phyloP scores from a whole-genome alignment of 1,140 invertebrate species.

The Sinonovacula constricta region DNA sequence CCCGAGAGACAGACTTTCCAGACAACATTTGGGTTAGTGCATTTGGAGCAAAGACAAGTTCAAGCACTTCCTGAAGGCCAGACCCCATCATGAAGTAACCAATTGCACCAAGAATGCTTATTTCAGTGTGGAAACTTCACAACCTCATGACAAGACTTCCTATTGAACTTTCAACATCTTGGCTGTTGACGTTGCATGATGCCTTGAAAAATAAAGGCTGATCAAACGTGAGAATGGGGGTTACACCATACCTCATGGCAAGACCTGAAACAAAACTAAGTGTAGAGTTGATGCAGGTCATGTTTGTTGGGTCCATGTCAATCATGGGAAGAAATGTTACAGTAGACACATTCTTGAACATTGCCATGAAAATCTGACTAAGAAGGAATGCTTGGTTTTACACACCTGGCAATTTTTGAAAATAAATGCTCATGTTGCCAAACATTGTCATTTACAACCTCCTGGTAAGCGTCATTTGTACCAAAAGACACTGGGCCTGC shows the following conservation, averaged over 20 bases:
- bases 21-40: conserved; percentile 37
- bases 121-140: conserved; percentile 51
- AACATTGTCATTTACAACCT: background rate
- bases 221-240: conserved; percentile 63
- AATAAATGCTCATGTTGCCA: background rate
- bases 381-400: conserved; percentile 16
- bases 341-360: conserved; percentile 39
- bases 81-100: conserved; percentile 34
- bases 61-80: conserved; percentile 51
- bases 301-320: conserved; percentile 64
- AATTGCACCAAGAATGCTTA: conserved; percentile 42
- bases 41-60: conserved; percentile 55
- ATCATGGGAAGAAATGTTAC: conserved; percentile 68
- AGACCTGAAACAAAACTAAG: conserved; percentile 58
- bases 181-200: conserved; percentile 28
- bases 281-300: conserved; percentile 67
- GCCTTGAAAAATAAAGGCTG: conserved; percentile 65
- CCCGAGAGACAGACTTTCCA: no score
- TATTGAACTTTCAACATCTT: conserved; percentile 36
- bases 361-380: conserved; percentile 45
- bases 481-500: background rate
- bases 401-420: background rate
- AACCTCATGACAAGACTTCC: conserved; percentile 37
- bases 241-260: conserved; percentile 29
- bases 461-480: background rate